Base-by-base conservation (phyloP, 2,113 vertebrate species). In the Ophiodon elongatus region DNA sequence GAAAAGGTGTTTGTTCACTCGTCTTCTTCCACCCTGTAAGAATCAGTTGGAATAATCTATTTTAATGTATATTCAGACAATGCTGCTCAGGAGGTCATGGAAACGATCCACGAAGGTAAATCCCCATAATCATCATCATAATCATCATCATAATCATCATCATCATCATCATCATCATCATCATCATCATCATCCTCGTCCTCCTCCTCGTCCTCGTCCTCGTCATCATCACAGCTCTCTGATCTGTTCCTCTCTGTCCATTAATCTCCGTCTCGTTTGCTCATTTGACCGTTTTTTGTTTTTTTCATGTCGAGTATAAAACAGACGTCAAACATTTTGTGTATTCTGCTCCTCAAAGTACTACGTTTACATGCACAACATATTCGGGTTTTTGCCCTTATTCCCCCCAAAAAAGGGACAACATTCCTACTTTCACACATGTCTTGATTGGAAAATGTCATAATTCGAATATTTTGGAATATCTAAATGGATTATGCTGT, bases 81-180 rank as follows among this genome's bases (percentile, higher is more conserved):
- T 96, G 95, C 96, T 97, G 96, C 97, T 96, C 95, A 96, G 96
- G 96, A 97, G 96, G 94, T 97, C 95, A 96, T 99, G 97, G 98
- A 98, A 97, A 96, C 95, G 97, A 93, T 96, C 97, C 93, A 97
- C 95, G 88, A 99, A 98, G 97, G 98, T 99, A 98, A 98, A 76
- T 23, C 39, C 7, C 4, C 14, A 11, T 50, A 57, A 19, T 62
- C 37, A 8, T 52, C 72, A 57, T 31, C 64, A 4, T n/a, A 54
- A 17, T 57, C 82, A 13, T 33, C 56, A 13, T 45, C 69, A 14
- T 35, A 54, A 25, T 50, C 52, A 33, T 37, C 45, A 1, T 47
- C 7, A 14, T 73, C 47, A 13, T 62, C 37, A 8, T 52, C 72
- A 57, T 31, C 64, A 4, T n/a, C 63, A 17, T 57, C 82, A 13